A percentile compares a stretch with the other conserved stretches of the same genome.
Conservation (phyloP, 2,113 vertebrate genomes). For the Theristicus caerulescens region DNA sequence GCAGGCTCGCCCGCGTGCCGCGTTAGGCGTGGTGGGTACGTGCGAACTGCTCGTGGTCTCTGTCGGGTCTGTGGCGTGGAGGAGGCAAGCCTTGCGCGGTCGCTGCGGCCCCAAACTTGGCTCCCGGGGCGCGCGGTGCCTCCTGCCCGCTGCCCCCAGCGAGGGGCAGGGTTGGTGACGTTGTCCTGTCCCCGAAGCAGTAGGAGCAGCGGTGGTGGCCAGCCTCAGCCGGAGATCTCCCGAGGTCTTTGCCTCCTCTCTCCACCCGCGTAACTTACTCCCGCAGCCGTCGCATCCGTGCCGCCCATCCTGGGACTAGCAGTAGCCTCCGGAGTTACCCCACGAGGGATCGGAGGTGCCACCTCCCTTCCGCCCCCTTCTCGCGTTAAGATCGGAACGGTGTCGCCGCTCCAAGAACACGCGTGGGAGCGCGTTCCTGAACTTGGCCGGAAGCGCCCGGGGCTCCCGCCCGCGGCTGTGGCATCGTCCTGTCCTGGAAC, state of each 20-base stretch:
- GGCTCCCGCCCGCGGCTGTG: not conserved
- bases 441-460: not conserved
- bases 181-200: not conserved
- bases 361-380: not conserved
- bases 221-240: not conserved
- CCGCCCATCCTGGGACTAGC: not conserved
- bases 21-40: fast-evolving
- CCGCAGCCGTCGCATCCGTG: fast-evolving
- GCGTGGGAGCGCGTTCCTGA: not conserved
- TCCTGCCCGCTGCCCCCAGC: not conserved
- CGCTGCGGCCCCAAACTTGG: fast-evolving
- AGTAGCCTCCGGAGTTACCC: not conserved
- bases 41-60: fast-evolving
- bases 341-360: not conserved
- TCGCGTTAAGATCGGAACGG: fast-evolving
- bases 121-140: not conserved
- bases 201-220: fast-evolving
- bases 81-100: not conserved
- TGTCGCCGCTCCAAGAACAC: not conserved
- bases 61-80: not conserved
- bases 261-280: fast-evolving
- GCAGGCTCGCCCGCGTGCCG: fast-evolving
- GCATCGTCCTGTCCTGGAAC: not conserved
- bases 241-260: not conserved
- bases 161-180: not conserved